A percentile compares a stretch with the other conserved stretches of the same genome.
Evolutionary conservation across 2,888 invertebrate species (phyloP).

Genomic region (Mythimna lalbum): DNA sequence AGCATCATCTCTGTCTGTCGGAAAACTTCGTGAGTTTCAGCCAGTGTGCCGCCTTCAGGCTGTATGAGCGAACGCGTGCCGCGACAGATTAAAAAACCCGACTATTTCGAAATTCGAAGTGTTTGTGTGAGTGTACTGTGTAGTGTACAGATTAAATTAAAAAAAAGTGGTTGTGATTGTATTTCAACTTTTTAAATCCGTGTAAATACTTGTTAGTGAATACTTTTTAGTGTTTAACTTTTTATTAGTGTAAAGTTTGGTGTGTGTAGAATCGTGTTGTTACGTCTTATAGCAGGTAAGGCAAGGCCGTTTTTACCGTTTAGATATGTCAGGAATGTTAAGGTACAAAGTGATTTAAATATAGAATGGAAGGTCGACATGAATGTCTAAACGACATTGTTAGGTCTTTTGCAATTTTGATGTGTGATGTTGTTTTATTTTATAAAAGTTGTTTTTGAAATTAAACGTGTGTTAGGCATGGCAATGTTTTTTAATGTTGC

Average conservation of each 20-base stretch:
- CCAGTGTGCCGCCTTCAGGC: constrained; percentile 70
- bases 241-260: constrained; percentile 57
- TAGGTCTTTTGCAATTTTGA: constrained; percentile 2
- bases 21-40: constrained; percentile 66
- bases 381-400: constrained; percentile 25
- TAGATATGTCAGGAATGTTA: constrained; percentile 51
- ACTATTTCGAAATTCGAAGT: constrained; percentile 69
- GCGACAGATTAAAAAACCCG: constrained; percentile 36
- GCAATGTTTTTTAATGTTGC: constrained; percentile 1
- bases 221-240: constrained; percentile 42
- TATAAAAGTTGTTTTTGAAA: constrained; percentile 11
- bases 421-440: constrained; percentile 13
- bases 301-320: constrained; percentile 55
- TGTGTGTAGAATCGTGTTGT: constrained; percentile 55
- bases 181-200: constrained; percentile 50
- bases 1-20: constrained; percentile 55
- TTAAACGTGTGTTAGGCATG: neutral
- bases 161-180: constrained; percentile 71
- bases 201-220: constrained; percentile 44
- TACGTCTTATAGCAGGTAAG: constrained; percentile 59
- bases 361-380: constrained; percentile 31
- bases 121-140: constrained; percentile 59
- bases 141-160: constrained; percentile 55
- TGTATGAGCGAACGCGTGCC: constrained; percentile 61
- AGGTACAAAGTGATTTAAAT: constrained; percentile 49